phyloP scores from a whole-genome alignment of 35 echinoderm and acorn worm species.

The Diadema setosum region DNA sequence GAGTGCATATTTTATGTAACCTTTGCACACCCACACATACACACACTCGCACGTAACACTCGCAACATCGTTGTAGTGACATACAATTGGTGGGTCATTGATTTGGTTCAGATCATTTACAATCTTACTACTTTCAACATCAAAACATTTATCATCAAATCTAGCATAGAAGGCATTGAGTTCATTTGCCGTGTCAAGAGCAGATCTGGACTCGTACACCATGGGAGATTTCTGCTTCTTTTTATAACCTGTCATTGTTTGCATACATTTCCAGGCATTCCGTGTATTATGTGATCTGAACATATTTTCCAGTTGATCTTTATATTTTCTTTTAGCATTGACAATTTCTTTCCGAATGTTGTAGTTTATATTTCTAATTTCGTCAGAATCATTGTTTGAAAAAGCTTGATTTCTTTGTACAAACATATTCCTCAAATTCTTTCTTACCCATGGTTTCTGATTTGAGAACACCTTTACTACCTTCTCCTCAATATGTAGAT shows the following conservation, averaged over 20 bases:
- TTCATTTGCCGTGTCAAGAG: background rate
- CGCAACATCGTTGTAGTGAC: too few species aligned
- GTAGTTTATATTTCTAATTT: background rate
- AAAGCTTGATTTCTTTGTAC: too few species aligned
- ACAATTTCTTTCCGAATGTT: background rate
- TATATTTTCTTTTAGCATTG: background rate
- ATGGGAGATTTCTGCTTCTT: background rate
- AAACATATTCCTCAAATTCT: background rate
- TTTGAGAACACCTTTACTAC: background rate
- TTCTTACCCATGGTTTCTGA: background rate
- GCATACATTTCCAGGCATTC: background rate
- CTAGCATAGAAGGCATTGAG: background rate
- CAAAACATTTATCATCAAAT: background rate
- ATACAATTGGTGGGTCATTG: background rate
- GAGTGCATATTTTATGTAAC: too few species aligned
- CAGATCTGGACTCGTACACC: background rate
- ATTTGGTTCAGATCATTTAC: background rate
- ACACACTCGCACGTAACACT: too few species aligned
- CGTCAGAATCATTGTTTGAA: too few species aligned
- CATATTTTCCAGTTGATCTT: background rate
- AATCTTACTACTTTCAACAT: background rate
- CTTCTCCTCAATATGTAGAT: background rate
- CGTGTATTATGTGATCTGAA: background rate
- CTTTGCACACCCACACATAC: too few species aligned
- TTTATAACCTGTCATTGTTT: constrained; percentile 11